A percentile compares a stretch with the other conserved stretches of the same genome.
Evolutionary conservation across 2,888 invertebrate genomes (phyloP).

Genomic region (Phalangium opilio): DNA sequence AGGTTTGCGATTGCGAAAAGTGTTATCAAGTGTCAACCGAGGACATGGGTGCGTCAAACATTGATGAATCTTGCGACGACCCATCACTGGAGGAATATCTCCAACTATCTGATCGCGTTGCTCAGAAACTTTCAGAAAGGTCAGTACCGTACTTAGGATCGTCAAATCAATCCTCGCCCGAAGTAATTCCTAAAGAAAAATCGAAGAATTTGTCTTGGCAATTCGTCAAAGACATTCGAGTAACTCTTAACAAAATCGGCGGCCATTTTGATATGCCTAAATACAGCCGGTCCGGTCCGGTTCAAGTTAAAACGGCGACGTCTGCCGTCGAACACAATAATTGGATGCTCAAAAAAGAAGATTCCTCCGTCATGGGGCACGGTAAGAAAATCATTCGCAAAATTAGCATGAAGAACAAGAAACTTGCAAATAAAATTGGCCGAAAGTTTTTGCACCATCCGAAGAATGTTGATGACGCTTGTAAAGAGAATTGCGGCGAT

Average conservation of each 20-base stretch:
- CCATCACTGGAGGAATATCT: constrained; percentile 16
- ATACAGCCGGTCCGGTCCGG: neutral
- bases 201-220: constrained; percentile 8
- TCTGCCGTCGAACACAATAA: constrained; percentile 11
- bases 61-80: constrained; percentile 7
- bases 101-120: constrained; percentile 13
- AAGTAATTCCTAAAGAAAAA: constrained; percentile 7
- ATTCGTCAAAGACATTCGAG: constrained; percentile 15
- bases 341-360: constrained; percentile 14
- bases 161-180: constrained; percentile 4
- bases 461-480: no score
- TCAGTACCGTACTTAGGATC: constrained; percentile 9
- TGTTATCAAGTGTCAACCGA: no score
- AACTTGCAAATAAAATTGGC: no score
- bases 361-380: neutral
- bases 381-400: no score
- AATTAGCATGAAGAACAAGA: no score
- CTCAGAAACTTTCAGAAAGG: constrained; percentile 15
- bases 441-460: no score
- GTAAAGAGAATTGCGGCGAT: no score
- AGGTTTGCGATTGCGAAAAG: no score
- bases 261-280: constrained; percentile 6
- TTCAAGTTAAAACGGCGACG: neutral
- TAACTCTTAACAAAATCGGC: constrained; percentile 11
- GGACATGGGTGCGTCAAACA: no score